A percentile compares a stretch with the other conserved stretches of the same genome.
Evolutionary conservation across 2,113 vertebrate genomes (phyloP).

Genomic region (Dromiciops gliroides): DNA sequence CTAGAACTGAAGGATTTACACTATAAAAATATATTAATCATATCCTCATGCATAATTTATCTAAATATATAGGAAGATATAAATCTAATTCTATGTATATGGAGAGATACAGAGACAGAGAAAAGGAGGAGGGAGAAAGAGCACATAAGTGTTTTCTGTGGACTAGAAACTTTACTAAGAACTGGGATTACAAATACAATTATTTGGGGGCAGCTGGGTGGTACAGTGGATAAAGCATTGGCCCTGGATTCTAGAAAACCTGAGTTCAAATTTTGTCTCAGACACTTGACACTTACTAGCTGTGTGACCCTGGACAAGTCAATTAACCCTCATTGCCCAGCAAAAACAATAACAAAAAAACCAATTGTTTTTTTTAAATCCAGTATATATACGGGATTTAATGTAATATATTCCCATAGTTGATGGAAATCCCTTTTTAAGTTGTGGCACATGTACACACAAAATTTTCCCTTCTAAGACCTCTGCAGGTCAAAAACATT

Average conservation of each 20-base stretch:
- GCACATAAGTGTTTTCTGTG: neutral
- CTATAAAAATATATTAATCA: neutral
- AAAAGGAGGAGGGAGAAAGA: neutral
- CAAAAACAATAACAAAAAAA: no score
- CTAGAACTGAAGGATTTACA: neutral
- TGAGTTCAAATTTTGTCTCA: no score
- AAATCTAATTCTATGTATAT: neutral
- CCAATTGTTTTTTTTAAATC: no score
- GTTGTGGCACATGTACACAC: neutral
- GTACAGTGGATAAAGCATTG: no score
- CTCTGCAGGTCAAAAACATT: neutral
- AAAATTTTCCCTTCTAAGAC: neutral
- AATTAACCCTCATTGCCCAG: no score
- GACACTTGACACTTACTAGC: no score
- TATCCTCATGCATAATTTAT: neutral
- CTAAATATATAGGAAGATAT: neutral
- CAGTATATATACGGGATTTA: no score
- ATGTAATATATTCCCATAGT: neutral
- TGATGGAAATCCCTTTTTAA: neutral
- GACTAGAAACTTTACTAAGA: neutral
- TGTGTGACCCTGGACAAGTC: no score
- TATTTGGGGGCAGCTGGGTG: no score
- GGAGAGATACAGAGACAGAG: neutral
- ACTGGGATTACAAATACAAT: neutral
- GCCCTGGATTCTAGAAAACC: no score